Percentiles rank a stretch among this genome's conserved stretches.
Conservation (phyloP, 2,113 vertebrate species). For the Callionymus lyra region DNA sequence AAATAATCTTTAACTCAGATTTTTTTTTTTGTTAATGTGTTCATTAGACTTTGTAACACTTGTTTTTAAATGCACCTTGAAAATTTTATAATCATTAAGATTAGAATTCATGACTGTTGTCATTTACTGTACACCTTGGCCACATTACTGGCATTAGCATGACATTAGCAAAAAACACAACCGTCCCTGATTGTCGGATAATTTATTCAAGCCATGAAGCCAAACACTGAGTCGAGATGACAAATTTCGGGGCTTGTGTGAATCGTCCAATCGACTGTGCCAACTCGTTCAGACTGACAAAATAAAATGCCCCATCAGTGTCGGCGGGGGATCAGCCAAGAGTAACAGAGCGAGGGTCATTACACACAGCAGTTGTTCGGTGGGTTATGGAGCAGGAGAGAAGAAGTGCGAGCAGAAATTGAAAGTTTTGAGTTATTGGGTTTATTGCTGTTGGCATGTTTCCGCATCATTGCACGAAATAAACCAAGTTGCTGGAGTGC, state of each 20-base stretch:
- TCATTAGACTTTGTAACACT: too few species aligned
- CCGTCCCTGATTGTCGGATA: too few species aligned
- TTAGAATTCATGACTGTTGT: too few species aligned
- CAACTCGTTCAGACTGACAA: conserved; percentile 33
- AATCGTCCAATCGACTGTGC: conserved; percentile 31
- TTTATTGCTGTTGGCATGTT: background rate
- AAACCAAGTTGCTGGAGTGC: too few species aligned
- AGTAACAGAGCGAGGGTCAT: conserved; percentile 47
- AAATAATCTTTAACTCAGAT: too few species aligned
- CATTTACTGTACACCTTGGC: too few species aligned
- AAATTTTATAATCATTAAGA: too few species aligned
- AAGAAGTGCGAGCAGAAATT: conserved; percentile 1
- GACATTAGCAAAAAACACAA: too few species aligned
- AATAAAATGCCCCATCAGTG: conserved; percentile 35
- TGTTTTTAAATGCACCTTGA: too few species aligned
- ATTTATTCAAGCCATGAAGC: background rate
- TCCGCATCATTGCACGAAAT: background rate
- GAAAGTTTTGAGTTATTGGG: conserved; percentile 5
- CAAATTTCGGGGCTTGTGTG: conserved; percentile 18
- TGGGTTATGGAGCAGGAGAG: conserved; percentile 12
- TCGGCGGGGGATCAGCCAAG: conserved; percentile 37
- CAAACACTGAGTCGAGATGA: background rate
- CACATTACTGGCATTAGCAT: too few species aligned
- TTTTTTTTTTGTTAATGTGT: too few species aligned
- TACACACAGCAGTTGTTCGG: conserved; percentile 40